phyloP scores from a whole-genome alignment of 2,113 vertebrate genomes.

The Sula dactylatra region DNA sequence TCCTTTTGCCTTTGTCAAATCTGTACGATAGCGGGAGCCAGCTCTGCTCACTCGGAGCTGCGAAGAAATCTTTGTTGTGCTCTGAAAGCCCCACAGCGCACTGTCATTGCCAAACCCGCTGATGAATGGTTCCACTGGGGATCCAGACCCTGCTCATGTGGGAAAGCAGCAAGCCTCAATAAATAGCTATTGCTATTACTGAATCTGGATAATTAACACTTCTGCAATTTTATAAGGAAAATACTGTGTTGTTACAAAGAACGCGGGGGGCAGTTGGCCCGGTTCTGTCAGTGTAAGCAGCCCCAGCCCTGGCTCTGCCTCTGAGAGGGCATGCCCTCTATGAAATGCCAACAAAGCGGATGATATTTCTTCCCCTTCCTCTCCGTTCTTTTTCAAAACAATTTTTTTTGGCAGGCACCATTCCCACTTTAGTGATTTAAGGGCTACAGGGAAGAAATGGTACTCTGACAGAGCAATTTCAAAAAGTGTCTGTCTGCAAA shows the following conservation, averaged over 20 bases:
- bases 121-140: constrained; percentile 62
- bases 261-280: background rate
- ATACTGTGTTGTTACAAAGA: background rate
- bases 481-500: background rate
- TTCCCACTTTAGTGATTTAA: background rate
- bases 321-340: background rate
- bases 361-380: background rate
- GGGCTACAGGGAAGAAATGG: background rate
- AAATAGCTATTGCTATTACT: background rate
- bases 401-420: background rate
- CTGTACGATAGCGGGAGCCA: constrained; percentile 48
- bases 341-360: background rate
- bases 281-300: background rate
- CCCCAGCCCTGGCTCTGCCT: background rate
- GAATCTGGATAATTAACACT: constrained; percentile 16
- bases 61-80: constrained; percentile 69
- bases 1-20: background rate
- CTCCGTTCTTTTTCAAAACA: background rate
- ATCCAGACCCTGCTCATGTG: background rate
- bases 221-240: background rate
- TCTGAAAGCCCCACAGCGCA: constrained; percentile 51
- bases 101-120: constrained; percentile 41
- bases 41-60: constrained; percentile 52
- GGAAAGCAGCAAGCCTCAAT: background rate
- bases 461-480: background rate